Percentiles rank a stretch among this genome's conserved stretches.
These are phyloP conservation scores for Cataglyphis hispanica DNA, from an alignment of 1,140 invertebrate genomes.

Conservation along the genomic window DNA sequence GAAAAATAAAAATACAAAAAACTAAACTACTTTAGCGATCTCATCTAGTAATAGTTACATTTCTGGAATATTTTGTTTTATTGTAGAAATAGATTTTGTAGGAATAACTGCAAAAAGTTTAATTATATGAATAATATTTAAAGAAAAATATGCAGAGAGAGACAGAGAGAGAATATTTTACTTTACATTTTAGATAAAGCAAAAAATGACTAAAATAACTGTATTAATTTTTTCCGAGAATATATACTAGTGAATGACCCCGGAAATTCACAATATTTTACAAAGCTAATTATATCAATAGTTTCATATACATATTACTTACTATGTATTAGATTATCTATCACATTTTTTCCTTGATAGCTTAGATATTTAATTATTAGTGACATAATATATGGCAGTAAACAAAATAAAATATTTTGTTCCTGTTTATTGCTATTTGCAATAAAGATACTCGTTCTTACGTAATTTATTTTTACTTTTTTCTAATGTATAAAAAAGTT, in stretches of 20 bases:
- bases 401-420: constrained; percentile 22
- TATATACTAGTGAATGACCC: constrained; percentile 4
- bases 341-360: constrained; percentile 20
- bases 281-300: background rate
- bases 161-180: constrained; percentile 20
- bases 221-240: constrained; percentile 24
- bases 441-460: constrained; percentile 48
- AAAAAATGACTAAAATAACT: background rate
- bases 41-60: constrained; percentile 29
- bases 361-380: constrained; percentile 35
- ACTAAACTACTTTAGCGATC: constrained; percentile 25
- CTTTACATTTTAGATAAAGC: constrained; percentile 31
- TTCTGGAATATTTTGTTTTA: constrained; percentile 40
- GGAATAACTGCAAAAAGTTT: constrained; percentile 18
- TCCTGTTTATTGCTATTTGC: constrained; percentile 48
- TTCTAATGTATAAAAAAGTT: constrained; percentile 29
- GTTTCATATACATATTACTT: constrained; percentile 15
- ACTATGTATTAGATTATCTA: constrained; percentile 19
- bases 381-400: constrained; percentile 28
- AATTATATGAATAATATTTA: constrained; percentile 34
- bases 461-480: constrained; percentile 57
- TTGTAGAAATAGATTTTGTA: constrained; percentile 41
- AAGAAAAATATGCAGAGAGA: constrained; percentile 18
- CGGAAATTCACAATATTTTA: constrained; percentile 19
- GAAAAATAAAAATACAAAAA: constrained; percentile 12